A percentile compares a stretch with the other conserved stretches of the same genome.
Evolutionary conservation across 2,888 invertebrate genomes (phyloP).

Genomic region (Dynastes tityus): DNA sequence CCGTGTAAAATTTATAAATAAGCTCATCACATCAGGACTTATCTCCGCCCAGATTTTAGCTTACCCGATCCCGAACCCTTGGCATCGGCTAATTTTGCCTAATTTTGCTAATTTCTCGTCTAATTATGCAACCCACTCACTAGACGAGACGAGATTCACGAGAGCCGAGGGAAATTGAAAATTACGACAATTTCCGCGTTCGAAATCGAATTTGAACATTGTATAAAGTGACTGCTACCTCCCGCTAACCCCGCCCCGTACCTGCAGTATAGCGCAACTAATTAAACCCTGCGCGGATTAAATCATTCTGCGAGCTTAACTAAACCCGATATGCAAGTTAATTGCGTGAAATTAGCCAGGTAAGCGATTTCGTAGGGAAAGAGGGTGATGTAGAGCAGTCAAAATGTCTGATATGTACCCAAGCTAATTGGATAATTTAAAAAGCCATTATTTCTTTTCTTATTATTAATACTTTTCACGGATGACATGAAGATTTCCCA

Average conservation of each 20-base stretch:
- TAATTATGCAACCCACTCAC: constrained; percentile 9
- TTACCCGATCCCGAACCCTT: too few relatives aligned
- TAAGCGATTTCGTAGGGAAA: not conserved
- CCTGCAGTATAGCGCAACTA: not conserved
- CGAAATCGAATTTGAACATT: constrained; percentile 34
- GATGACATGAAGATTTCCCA: too few relatives aligned
- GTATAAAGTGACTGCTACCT: not conserved
- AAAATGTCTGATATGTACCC: too few relatives aligned
- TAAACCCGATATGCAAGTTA: not conserved
- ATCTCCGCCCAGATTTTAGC: too few relatives aligned
- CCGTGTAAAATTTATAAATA: too few relatives aligned
- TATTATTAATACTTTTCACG: too few relatives aligned
- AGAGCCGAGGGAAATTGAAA: constrained; percentile 24
- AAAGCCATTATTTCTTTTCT: too few relatives aligned
- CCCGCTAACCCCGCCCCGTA: not conserved
- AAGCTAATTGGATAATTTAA: too few relatives aligned
- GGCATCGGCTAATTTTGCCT: not conserved
- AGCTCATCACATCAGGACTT: too few relatives aligned
- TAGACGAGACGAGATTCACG: too few relatives aligned
- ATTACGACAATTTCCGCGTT: constrained; percentile 36
- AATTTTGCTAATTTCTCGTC: constrained; percentile 21
- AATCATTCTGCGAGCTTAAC: constrained; percentile 1
- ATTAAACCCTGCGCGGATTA: constrained; percentile 16
- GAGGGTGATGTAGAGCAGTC: too few relatives aligned
- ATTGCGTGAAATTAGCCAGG: constrained; percentile 8